Conservation (phyloP, 2,888 invertebrate genomes). For the Drosophila macrospina region DNA sequence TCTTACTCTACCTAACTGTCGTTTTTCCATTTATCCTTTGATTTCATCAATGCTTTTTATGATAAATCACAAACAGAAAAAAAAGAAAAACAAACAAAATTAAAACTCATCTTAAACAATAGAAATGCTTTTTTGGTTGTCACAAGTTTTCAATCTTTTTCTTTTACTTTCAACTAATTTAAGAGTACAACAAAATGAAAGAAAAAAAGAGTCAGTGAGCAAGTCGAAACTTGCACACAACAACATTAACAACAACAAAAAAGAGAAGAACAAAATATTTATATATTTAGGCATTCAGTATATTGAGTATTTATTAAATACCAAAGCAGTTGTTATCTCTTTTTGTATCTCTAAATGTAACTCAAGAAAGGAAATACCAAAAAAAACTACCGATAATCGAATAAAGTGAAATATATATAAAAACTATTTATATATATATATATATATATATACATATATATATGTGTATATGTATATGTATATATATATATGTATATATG, state of each 20-base stretch:
- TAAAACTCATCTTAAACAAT: conserved; percentile 35
- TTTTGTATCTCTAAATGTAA: conserved; percentile 48
- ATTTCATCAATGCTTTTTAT: conserved; percentile 73
- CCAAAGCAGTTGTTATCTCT: conserved; percentile 53
- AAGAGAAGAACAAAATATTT: conserved; percentile 24
- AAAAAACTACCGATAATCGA: conserved; percentile 36
- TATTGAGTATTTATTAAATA: conserved; percentile 50
- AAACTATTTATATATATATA: conserved; percentile 42
- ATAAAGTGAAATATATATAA: conserved; percentile 56
- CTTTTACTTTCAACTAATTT: conserved; percentile 23
- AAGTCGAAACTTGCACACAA: conserved; percentile 43
- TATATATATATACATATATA: conserved; percentile 49
- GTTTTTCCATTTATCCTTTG: conserved; percentile 45
- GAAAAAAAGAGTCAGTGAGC: conserved; percentile 32
- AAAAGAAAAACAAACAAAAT: background rate
- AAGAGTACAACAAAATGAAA: conserved; percentile 20
- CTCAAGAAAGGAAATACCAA: conserved; percentile 40
- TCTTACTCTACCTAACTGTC: conserved; percentile 25
- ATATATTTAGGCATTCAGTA: conserved; percentile 81
- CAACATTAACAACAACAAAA: conserved; percentile 42
- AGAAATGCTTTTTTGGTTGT: conserved; percentile 30
- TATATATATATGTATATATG: conserved; percentile 41
- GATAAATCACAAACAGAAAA: conserved; percentile 27
- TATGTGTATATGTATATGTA: conserved; percentile 64
- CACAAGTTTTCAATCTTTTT: conserved; percentile 23